These are phyloP conservation scores for Alitta virens DNA, from an alignment of 2,888 invertebrate species.

Conservation along the genomic window DNA sequence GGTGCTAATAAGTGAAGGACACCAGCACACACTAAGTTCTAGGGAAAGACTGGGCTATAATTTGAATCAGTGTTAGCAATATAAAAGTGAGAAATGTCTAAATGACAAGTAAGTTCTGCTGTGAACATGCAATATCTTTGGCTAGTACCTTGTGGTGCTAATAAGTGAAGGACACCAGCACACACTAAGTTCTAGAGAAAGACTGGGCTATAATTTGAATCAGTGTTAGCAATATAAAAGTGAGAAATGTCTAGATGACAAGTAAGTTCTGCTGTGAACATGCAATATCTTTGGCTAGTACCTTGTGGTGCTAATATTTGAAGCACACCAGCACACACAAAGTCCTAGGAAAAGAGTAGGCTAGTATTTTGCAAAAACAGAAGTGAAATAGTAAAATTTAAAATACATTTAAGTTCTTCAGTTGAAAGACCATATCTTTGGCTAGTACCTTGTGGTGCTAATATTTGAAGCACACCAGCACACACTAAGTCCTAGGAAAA, in stretches of 20 bases:
- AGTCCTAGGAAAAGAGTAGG: conserved; percentile 12
- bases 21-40: conserved; percentile 10
- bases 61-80: too few relatives aligned
- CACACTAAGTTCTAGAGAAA: conserved; percentile 4
- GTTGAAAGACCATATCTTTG: neutral
- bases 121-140: too few relatives aligned
- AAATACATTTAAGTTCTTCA: too few relatives aligned
- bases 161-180: neutral
- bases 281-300: conserved; percentile 4
- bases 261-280: too few relatives aligned
- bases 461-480: conserved; percentile 4
- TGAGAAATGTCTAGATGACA: too few relatives aligned
- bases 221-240: too few relatives aligned
- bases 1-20: neutral
- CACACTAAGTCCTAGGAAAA: conserved; percentile 12
- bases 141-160: conserved; percentile 19
- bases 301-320: conserved; percentile 13
- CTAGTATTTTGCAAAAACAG: too few relatives aligned
- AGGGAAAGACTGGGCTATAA: neutral
- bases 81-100: too few relatives aligned
- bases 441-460: conserved; percentile 18
- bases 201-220: neutral
- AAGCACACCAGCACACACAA: conserved; percentile 8
- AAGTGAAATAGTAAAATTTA: too few relatives aligned
- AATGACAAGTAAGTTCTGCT: too few relatives aligned